phyloP scores from a whole-genome alignment of 2,888 invertebrate genomes.

The Galerucella calmariensis region DNA sequence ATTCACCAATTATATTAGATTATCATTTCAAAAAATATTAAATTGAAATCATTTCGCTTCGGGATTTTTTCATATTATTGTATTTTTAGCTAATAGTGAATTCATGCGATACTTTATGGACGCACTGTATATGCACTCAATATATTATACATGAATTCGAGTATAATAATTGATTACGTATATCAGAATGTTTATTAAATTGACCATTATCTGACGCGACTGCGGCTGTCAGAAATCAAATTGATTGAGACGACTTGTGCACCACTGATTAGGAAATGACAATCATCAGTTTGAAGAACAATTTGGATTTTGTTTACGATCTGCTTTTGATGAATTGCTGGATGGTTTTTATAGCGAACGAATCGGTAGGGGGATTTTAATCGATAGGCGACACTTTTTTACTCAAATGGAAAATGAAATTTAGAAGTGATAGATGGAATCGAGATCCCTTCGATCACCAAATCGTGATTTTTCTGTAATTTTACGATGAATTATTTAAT shows the following conservation, averaged over 20 bases:
- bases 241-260: conserved; percentile 39
- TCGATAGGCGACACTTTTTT: conserved; percentile 31
- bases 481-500: conserved; percentile 1
- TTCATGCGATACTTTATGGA: too few species aligned
- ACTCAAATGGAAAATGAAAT: conserved; percentile 30
- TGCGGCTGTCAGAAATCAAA: conserved; percentile 42
- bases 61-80: too few species aligned
- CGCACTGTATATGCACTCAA: not conserved
- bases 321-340: conserved; percentile 36
- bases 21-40: too few species aligned
- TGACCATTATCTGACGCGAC: conserved; percentile 45
- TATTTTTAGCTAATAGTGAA: too few species aligned
- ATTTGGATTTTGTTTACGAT: conserved; percentile 30
- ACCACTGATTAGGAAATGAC: conserved; percentile 35
- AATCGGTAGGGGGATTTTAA: conserved; percentile 24
- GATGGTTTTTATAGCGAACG: conserved; percentile 16
- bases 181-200: conserved; percentile 45
- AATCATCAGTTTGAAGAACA: conserved; percentile 38
- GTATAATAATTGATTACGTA: conserved; percentile 42
- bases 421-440: conserved; percentile 23
- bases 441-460: conserved; percentile 8
- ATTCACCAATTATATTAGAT: too few species aligned
- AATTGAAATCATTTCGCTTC: too few species aligned
- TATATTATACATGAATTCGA: not conserved
- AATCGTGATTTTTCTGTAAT: conserved; percentile 11